Conservation (phyloP, 2,113 vertebrate species). For the Micromys minutus region DNA sequence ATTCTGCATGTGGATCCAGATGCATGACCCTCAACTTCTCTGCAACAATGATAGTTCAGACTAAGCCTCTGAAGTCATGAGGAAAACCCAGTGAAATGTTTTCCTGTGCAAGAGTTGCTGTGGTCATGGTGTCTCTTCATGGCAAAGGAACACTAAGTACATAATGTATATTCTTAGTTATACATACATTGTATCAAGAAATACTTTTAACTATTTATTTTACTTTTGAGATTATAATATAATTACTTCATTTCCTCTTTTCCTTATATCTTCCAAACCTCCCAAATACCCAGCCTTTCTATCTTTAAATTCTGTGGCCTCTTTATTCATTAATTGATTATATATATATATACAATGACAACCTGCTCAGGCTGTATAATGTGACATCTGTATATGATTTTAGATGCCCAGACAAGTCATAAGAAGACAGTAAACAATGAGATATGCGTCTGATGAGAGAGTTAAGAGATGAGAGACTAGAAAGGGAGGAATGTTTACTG, state of each 20-base stretch:
- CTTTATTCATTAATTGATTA: not conserved
- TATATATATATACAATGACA: not conserved
- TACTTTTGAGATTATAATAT: not conserved
- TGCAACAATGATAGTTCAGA: accelerated
- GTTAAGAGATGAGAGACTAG: not conserved
- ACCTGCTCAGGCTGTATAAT: not conserved
- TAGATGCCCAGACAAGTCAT: not conserved
- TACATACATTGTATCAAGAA: too few species aligned
- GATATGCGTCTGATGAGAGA: not conserved
- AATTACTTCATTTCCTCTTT: not conserved
- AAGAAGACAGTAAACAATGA: not conserved
- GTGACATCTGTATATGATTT: not conserved
- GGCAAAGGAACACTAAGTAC: not conserved
- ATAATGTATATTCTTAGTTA: too few species aligned
- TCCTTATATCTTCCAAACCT: not conserved
- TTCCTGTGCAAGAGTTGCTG: not conserved
- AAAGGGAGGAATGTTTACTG: not conserved
- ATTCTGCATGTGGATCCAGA: not conserved
- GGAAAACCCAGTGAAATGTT: not conserved
- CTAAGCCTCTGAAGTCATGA: not conserved
- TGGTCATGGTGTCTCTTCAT: not conserved
- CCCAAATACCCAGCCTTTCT: not conserved
- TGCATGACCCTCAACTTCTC: not conserved
- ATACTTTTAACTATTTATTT: not conserved
- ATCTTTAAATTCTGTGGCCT: too few species aligned